These are phyloP conservation scores for Onychostoma macrolepis DNA, from an alignment of 2,113 vertebrate species.

Conservation along the genomic window DNA sequence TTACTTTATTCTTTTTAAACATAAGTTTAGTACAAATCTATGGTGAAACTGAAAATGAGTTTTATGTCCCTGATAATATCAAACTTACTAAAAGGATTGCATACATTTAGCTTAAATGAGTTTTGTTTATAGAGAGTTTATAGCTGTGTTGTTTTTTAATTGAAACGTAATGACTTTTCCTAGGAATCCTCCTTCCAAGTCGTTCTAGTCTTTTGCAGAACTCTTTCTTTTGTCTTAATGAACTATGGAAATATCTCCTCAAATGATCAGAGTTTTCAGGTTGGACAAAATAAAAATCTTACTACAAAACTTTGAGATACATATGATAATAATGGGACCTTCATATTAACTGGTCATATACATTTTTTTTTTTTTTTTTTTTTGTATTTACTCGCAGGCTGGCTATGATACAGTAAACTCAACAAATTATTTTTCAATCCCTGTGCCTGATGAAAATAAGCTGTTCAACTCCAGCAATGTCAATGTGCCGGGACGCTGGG, in stretches of 20 bases:
- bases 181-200: constrained; percentile 29
- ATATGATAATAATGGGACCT: background rate
- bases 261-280: background rate
- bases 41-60: background rate
- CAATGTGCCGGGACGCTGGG: constrained; percentile 19
- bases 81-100: background rate
- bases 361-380: background rate
- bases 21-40: background rate
- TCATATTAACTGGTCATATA: background rate
- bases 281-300: background rate
- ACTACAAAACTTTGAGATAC: background rate
- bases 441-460: background rate
- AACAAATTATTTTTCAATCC: constrained; percentile 7
- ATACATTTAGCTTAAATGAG: background rate
- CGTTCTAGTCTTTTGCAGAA: background rate
- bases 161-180: background rate
- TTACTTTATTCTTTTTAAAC: background rate
- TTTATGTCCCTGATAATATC: background rate
- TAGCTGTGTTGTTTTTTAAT: background rate
- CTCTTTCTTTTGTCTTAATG: constrained; percentile 7
- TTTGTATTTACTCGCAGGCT: background rate
- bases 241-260: constrained; percentile 16
- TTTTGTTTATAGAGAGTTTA: background rate
- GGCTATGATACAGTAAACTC: background rate
- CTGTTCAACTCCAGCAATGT: constrained; percentile 20